Evolutionary conservation across 2,888 invertebrate genomes (phyloP).

Genomic region (Microctonus hyperodae): DNA sequence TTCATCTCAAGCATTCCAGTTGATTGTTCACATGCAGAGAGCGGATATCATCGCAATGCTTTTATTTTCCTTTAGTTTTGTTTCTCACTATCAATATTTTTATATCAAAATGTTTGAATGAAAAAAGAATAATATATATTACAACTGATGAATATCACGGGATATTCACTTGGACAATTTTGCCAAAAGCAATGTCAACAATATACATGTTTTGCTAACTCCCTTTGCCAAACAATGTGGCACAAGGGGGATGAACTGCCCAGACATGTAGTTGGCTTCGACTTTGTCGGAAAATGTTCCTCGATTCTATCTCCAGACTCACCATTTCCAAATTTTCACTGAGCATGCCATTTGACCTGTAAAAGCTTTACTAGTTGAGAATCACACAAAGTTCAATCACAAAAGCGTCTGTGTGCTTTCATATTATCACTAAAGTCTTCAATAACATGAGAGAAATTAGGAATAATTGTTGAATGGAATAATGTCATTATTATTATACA

Average conservation of each 20-base stretch:
- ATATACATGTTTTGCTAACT: constrained; percentile 16
- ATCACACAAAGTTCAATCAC: constrained; percentile 18
- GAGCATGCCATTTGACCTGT: background rate
- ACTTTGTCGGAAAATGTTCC: constrained; percentile 17
- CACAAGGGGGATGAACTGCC: constrained; percentile 18
- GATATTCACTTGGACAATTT: constrained; percentile 16
- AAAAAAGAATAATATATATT: background rate
- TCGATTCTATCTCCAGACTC: background rate
- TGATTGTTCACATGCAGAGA: constrained; percentile 24
- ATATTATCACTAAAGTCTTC: background rate
- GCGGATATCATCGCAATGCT: background rate
- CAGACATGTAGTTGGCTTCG: constrained; percentile 24
- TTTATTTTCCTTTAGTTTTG: background rate
- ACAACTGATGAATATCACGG: background rate
- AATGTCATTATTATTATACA: background rate
- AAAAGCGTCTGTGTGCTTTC: constrained; percentile 8
- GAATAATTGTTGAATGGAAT: background rate
- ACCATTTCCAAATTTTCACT: background rate
- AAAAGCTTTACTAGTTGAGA: constrained; percentile 5
- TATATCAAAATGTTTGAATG: background rate
- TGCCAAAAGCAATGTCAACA: background rate
- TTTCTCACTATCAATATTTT: background rate
- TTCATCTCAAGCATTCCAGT: background rate
- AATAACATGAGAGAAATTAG: background rate
- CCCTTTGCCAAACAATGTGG: constrained; percentile 22